Evolutionary conservation across 2,113 vertebrate genomes (phyloP).

Genomic region (Heterotilapia buettikoferi): DNA sequence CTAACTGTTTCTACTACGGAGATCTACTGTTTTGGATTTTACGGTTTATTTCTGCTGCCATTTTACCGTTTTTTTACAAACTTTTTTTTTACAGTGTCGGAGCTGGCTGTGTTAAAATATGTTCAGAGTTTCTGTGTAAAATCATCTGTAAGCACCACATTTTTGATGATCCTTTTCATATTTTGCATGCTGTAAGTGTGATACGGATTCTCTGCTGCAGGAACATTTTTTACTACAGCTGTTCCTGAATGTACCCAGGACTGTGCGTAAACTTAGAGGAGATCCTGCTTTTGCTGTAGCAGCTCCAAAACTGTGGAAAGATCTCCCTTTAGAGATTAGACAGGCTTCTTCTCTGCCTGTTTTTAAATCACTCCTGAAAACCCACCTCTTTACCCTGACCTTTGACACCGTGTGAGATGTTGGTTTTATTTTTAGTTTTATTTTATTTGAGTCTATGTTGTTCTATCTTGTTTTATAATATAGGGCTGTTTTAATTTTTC

Average conservation of each 20-base stretch:
- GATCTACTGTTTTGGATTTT: neutral
- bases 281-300: neutral
- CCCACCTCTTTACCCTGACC: neutral
- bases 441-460: neutral
- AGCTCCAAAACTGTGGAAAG: neutral
- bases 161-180: neutral
- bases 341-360: fast-evolving
- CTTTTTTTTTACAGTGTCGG: neutral
- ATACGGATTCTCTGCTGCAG: fast-evolving
- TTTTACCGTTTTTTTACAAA: neutral
- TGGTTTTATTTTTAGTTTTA: fast-evolving
- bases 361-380: neutral
- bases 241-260: fast-evolving
- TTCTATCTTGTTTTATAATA: neutral
- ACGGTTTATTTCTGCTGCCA: neutral
- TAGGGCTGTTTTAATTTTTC: neutral
- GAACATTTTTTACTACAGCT: neutral
- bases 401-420: neutral
- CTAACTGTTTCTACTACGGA: neutral
- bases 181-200: neutral
- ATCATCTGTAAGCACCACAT: neutral
- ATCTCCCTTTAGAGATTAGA: fast-evolving
- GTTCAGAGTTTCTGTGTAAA: neutral
- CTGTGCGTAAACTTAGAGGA: neutral
- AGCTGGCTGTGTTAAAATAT: neutral